Evolutionary conservation across 2,113 vertebrate genomes (phyloP), one percentile per base, ranked within the genome.

Genomic region (Pardalotus punctatus): DNA sequence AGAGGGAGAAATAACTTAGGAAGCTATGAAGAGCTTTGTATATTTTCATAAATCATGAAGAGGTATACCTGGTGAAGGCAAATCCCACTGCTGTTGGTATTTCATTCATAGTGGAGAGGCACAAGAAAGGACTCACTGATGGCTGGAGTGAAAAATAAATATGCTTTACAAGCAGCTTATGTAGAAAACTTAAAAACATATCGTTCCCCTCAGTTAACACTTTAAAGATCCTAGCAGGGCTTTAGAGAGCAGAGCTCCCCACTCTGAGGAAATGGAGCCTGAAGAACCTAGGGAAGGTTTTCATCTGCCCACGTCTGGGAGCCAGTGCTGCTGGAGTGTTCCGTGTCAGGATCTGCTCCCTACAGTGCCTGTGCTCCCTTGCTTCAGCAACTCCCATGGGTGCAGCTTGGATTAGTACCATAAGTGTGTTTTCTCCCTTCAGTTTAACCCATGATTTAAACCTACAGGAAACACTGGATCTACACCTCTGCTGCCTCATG

Each of bases 351-450:
- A 40, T 67, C 47, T 64, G 57, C n/a, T 43, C 64, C 3, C 24
- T 21, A 1, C 0, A 6, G 19, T 69, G 57, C 33, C 29, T 0
- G 0, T 64, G 31, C n/a, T 61, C 24, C 40, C n/a, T 53, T 36
- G 5, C 38, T 79, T 47, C 50, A 27, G 35, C 36, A 64, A 50
- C 12, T 81, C 25, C 22, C 4, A 5, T 12, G 28, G 14, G 10
- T 67, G 12, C 47, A 81, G 25, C 54, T 86, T 80, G 64, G 9
- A 60, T 66, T 31, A 64, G 43, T 53, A 40, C 7, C 6, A 18
- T 5, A 12, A 47, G 1, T 4, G 6, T 25, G 6, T 27, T 74
- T 73, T 78, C 38, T 33, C 5, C 61, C 36, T 78, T 78, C 64
- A 36, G 4, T 70, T 86, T 92, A 73, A 66, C 10, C 27, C 8